These are phyloP conservation scores for Picathartes gymnocephalus DNA, from an alignment of 2,113 vertebrate genomes.

Conservation along the genomic window DNA sequence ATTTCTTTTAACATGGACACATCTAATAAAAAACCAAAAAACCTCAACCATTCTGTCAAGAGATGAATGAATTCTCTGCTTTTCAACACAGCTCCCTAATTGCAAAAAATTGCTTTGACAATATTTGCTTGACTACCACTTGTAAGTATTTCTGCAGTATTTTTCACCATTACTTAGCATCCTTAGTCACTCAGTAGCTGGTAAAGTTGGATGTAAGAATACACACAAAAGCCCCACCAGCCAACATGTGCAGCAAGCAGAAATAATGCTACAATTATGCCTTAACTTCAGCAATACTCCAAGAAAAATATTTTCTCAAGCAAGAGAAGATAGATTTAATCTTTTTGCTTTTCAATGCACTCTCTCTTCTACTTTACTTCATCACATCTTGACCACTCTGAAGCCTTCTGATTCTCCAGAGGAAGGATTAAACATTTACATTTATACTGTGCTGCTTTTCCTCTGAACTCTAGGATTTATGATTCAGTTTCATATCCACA, in stretches of 20 bases:
- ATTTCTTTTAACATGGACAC: neutral
- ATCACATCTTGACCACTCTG: conserved; percentile 41
- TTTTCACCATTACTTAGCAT: neutral
- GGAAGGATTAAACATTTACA: conserved; percentile 58
- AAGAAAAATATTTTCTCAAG: neutral
- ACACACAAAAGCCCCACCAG: neutral
- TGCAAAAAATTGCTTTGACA: neutral
- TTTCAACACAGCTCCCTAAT: neutral
- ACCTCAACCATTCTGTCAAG: neutral
- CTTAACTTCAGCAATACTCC: neutral
- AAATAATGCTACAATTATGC: neutral
- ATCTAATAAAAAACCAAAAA: neutral
- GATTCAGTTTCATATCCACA: conserved; percentile 70
- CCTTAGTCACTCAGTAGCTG: neutral
- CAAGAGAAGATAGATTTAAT: neutral
- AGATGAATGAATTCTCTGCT: neutral
- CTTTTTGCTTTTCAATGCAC: conserved; percentile 11
- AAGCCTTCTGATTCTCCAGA: conserved; percentile 37
- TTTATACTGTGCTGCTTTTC: conserved; percentile 53
- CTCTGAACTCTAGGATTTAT: conserved; percentile 68
- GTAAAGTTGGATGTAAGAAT: neutral
- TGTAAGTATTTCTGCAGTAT: neutral
- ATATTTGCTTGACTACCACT: neutral
- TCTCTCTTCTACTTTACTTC: conserved; percentile 17
- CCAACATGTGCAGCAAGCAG: neutral